Evolutionary conservation across 2,113 vertebrate species (phyloP), one percentile per base, ranked within the genome.

Genomic region (Crotophaga sulcirostris): DNA sequence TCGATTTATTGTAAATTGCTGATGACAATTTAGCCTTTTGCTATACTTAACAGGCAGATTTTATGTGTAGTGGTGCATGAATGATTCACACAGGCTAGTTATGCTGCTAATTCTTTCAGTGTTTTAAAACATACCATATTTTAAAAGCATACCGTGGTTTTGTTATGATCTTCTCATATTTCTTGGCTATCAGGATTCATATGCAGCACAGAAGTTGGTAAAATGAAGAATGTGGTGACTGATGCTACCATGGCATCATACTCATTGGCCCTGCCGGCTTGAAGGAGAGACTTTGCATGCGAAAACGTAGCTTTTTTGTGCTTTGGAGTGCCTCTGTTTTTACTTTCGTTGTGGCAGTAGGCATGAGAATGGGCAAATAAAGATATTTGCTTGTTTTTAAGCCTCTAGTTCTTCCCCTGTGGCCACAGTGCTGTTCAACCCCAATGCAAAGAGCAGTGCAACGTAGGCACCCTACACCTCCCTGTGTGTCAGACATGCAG

Each of bases 1-100:
- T 86, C 95, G 80, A 89, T 94, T 84, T 88, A 94, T 86, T 94
- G 29, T 67, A 91, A 97, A 91, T 90, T 7, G 14, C 60, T 63
- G 59, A 81, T 92, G 76, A 78, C 75, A 79, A 20, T 68, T 96
- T 60, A 92, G 75, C 36, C 70, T 63, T 90, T 81, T 93, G 31
- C 79, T 67, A 42, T 72, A 64, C 49, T 96, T 94, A 94, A 23
- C 75, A 81, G 68, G 77, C 40, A 85, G 80, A 86, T 19, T 67
- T 93, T 77, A n/a, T 45, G 75, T 44, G 55, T 76, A 89, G 44
- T 58, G 38, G 13, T 51, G 38, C 29, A 10, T 63, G 54, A 87
- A 47, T 31, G 69, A 62, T 54, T 77, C 55, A 40, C 38, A 60
- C 0, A 3, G 60, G 42, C 42, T 42, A 47, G 54, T 51, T 84